Evolutionary conservation across 1,140 invertebrate genomes (phyloP).

Genomic region (Drosophila navojoa): DNA sequence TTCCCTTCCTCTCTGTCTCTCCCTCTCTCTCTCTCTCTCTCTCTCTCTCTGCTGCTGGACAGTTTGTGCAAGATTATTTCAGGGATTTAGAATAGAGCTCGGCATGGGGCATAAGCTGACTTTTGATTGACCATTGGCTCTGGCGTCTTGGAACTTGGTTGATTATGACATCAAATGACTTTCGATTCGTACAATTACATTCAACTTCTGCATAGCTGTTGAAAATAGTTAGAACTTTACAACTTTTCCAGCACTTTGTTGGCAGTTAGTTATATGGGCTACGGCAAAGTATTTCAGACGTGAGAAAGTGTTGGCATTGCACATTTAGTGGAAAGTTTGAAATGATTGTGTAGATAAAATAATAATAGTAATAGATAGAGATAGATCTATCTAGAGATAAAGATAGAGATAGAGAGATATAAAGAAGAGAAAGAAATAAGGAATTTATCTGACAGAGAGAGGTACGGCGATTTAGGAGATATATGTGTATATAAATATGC

Average conservation of each 20-base stretch:
- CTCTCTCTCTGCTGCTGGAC: no score
- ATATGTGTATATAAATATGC: no score
- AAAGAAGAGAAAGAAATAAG: no score
- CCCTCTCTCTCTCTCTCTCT: no score
- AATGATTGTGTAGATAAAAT: no score
- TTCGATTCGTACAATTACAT: slow-evolving; percentile 2
- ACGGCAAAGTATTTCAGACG: background rate
- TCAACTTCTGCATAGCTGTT: background rate
- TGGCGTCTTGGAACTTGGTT: slow-evolving; percentile 17
- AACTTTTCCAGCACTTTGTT: background rate
- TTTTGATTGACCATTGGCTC: slow-evolving; percentile 48
- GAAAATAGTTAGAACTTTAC: background rate
- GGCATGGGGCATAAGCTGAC: slow-evolving; percentile 47
- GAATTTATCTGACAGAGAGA: no score
- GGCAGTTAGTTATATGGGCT: background rate
- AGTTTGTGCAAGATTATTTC: background rate
- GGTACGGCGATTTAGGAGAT: no score
- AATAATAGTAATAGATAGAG: no score
- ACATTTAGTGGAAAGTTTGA: no score
- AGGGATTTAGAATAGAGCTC: slow-evolving; percentile 13
- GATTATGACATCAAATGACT: slow-evolving; percentile 16
- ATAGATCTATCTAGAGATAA: no score
- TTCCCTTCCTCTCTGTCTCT: background rate
- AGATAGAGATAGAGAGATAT: no score
- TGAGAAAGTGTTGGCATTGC: background rate